These are phyloP conservation scores for Hippoglossus stenolepis DNA, from an alignment of 2,113 vertebrate species.

Conservation along the genomic window DNA sequence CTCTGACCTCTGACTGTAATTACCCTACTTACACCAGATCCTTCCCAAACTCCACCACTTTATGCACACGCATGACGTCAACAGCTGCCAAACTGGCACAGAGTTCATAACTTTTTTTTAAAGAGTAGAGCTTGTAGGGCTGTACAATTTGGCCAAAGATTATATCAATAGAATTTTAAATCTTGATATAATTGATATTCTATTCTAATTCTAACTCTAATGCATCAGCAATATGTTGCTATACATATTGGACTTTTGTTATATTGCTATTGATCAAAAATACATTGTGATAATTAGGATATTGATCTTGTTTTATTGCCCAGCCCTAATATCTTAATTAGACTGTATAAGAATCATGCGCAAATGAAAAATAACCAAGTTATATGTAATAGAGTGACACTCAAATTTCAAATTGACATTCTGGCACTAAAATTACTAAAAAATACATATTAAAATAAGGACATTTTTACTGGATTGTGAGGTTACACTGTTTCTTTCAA, in stretches of 20 bases:
- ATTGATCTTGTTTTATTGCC: not conserved
- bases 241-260: not conserved
- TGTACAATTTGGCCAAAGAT: no score
- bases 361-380: not conserved
- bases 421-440: not conserved
- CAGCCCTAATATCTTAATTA: not conserved
- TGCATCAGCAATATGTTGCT: no score
- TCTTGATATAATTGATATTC: no score
- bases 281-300: not conserved
- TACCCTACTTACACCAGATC: conserved; percentile 3
- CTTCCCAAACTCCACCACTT: not conserved
- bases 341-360: not conserved
- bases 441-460: not conserved
- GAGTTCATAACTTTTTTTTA: not conserved
- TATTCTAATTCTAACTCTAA: no score
- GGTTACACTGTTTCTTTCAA: not conserved
- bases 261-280: not conserved
- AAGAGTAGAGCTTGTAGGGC: no score
- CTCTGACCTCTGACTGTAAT: conserved; percentile 5
- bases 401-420: not conserved
- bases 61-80: not conserved
- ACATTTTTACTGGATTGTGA: not conserved
- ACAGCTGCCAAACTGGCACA: not conserved
- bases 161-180: no score
- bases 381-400: not conserved